Evolutionary conservation across 2,888 invertebrate species (phyloP), one percentile per base, ranked within the genome.

Genomic region (Sinotaia quadrata): DNA sequence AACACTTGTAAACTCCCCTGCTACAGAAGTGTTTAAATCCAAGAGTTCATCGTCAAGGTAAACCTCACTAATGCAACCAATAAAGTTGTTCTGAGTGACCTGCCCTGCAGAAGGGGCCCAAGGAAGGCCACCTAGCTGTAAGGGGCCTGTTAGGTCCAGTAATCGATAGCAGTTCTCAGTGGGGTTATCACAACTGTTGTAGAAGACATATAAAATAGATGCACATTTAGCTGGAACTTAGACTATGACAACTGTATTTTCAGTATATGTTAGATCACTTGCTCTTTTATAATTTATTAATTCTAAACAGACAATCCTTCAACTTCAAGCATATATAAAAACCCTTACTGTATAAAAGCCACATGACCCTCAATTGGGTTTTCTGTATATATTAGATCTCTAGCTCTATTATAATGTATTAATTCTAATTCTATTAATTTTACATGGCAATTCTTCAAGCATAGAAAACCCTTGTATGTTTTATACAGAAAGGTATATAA

Each of bases 41-140:
- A 98, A 85, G 76, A 95, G 93, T 75, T 92, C 92, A 75, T 95
- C 92, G 85, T 98, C 97, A 58, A 98, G 91, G 84, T 92, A 91
- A 2, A 98, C 89, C 83, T 98, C 95, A 0, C 94, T 93, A 77
- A 98, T 95, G 88, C 98, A 98, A 0, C 98, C 98, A 0, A 93
- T 91, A 85, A 93, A 98, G 84, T 96, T 93, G 36, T 84, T 85
- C 69, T 86, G 86, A 54, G 83, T 80, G 29, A 88, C 75, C 75
- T 84, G 84, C 21, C 67, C 69, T 21, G 67, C 65, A 44, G 41
- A 44, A 1, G 82, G 82, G 15, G 83, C 69, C n/a, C 76, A 76
- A 0, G 97, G 97, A 0, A 98, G 89, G 0, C 97, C 97, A 0
- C 98, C 98, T 8, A 98, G 89, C 88, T 96, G 96, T 31, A 97